Percentiles rank a stretch among this genome's conserved stretches.
Conservation (phyloP, 2,113 vertebrate species). For the Ardeotis arabs region DNA sequence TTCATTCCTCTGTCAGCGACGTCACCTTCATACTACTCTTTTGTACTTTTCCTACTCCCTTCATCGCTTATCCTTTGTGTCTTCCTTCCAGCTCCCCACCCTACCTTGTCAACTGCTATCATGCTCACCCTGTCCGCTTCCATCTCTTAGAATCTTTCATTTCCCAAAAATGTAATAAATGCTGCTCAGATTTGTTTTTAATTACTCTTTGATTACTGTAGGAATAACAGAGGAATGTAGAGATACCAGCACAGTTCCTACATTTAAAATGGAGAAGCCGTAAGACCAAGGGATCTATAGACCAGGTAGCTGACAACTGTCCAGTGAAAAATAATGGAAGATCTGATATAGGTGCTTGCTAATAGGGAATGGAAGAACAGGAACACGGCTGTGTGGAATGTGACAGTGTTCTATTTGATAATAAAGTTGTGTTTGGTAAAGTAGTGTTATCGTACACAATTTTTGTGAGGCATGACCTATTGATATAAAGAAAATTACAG, state of each 20-base stretch:
- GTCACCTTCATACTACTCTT: background rate
- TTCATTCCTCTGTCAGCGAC: background rate
- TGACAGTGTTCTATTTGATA: background rate
- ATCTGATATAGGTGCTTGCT: background rate
- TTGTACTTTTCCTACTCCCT: background rate
- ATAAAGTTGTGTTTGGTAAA: background rate
- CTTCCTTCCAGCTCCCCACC: background rate
- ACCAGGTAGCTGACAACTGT: background rate
- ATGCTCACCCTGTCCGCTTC: background rate
- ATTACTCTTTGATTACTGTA: background rate
- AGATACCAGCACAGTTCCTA: background rate
- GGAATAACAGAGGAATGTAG: background rate
- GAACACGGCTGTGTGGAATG: background rate
- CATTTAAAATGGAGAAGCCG: background rate
- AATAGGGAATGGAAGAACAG: background rate
- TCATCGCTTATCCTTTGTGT: background rate
- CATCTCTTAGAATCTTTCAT: background rate
- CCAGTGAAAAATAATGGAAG: background rate
- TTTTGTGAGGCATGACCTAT: background rate
- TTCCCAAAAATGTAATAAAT: background rate
- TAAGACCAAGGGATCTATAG: background rate
- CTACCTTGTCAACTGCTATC: background rate
- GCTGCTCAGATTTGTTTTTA: background rate
- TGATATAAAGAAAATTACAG: background rate
- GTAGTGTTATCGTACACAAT: accelerated